These are phyloP conservation scores for Albula goreensis DNA, from an alignment of 2,113 vertebrate species.

Conservation along the genomic window DNA sequence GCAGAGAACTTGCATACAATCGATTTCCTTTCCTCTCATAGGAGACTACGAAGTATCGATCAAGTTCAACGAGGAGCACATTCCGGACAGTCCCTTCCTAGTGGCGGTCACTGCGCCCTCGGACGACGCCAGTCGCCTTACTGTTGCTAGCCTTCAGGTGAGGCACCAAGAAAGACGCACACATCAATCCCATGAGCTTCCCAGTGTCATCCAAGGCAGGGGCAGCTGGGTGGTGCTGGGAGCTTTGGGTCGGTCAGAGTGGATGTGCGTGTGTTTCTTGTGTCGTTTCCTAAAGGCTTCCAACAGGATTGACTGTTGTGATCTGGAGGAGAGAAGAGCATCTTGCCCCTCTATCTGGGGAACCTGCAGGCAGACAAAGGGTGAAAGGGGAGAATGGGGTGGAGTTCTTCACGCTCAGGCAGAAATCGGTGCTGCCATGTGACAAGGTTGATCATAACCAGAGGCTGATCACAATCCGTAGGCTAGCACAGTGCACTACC, in stretches of 20 bases:
- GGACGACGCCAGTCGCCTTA: slow-evolving; percentile 78
- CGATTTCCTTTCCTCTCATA: slow-evolving; percentile 37
- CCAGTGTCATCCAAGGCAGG: slow-evolving; percentile 4
- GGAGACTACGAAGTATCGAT: slow-evolving; percentile 84
- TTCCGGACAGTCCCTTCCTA: slow-evolving; percentile 81
- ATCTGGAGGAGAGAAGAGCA: neutral
- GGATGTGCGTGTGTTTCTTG: slow-evolving; percentile 67
- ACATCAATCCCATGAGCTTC: neutral
- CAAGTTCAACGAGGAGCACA: slow-evolving; percentile 83
- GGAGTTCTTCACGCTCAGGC: no score
- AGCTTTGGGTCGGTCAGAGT: slow-evolving; percentile 27
- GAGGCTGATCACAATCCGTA: no score
- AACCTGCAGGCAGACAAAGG: no score
- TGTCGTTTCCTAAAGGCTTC: slow-evolving; percentile 74
- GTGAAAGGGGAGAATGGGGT: no score
- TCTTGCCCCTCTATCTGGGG: neutral
- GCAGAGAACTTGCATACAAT: neutral
- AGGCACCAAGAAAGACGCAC: slow-evolving; percentile 78
- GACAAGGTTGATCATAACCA: no score
- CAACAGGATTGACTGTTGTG: slow-evolving; percentile 51
- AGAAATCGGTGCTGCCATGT: no score
- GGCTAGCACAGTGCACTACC: no score
- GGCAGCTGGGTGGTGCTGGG: neutral
- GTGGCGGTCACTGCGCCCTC: slow-evolving; percentile 75
- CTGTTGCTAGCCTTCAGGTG: slow-evolving; percentile 89